Percentiles rank a stretch among this genome's conserved stretches.
Evolutionary conservation across 2,888 invertebrate species (phyloP).

Genomic region (Orchesellides sinensis): DNA sequence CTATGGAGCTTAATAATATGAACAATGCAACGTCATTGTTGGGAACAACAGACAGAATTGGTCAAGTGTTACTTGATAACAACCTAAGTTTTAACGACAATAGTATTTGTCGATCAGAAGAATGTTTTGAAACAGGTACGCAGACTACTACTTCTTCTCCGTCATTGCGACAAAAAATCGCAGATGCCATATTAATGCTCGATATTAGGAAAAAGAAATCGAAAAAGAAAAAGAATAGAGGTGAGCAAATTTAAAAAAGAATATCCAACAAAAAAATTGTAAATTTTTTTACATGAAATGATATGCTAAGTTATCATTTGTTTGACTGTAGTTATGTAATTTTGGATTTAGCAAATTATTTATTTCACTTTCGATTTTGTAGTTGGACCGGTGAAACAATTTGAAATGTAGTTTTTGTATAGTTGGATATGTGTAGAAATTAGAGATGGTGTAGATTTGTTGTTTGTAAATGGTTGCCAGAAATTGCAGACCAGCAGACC

Average conservation of each 20-base stretch:
- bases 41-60: background rate
- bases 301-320: too few species aligned
- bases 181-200: slow-evolving; percentile 44
- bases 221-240: slow-evolving; percentile 44
- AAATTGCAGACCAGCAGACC: too few species aligned
- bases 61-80: slow-evolving; percentile 32
- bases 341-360: too few species aligned
- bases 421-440: too few species aligned
- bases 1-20: too few species aligned
- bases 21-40: background rate
- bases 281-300: too few species aligned
- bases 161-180: slow-evolving; percentile 44
- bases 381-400: too few species aligned
- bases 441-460: too few species aligned
- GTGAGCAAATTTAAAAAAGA: slow-evolving; percentile 32
- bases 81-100: slow-evolving; percentile 23
- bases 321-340: too few species aligned
- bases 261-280: background rate
- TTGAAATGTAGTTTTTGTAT: too few species aligned
- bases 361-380: too few species aligned
- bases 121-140: slow-evolving; percentile 54
- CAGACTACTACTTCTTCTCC: slow-evolving; percentile 25
- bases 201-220: slow-evolving; percentile 46
- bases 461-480: too few species aligned
- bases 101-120: slow-evolving; percentile 36